Evolutionary conservation across 2,113 vertebrate species (phyloP).

Genomic region (Neomonachus schauinslandi): DNA sequence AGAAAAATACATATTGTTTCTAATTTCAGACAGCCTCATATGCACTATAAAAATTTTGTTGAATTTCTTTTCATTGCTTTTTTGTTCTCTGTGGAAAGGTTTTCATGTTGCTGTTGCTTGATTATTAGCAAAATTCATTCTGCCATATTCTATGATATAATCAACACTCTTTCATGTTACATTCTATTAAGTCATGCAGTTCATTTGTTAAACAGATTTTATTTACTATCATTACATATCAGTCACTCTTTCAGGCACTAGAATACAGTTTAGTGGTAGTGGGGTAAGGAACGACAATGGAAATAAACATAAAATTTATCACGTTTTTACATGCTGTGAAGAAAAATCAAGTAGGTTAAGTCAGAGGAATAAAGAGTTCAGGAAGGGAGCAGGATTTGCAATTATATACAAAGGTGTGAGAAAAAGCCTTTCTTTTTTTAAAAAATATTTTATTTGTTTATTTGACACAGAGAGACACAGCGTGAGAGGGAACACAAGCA

Average conservation of each 20-base stretch:
- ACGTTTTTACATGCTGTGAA: not conserved
- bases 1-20: not conserved
- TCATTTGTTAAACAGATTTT: slow-evolving; percentile 5
- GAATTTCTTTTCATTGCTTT: not conserved
- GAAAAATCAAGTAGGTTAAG: not conserved
- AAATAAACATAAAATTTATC: not conserved
- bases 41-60: not conserved
- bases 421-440: not conserved
- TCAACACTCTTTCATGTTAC: not conserved
- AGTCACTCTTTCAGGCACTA: not conserved
- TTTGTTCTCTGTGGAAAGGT: not conserved
- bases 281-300: not conserved
- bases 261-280: not conserved
- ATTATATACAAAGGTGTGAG: not conserved
- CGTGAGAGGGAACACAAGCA: no score
- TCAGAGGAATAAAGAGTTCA: not conserved
- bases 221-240: not conserved
- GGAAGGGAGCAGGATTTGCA: not conserved
- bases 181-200: not conserved
- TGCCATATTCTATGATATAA: not conserved
- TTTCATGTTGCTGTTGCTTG: not conserved
- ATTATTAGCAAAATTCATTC: not conserved
- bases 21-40: not conserved
- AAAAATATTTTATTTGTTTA: no score
- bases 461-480: no score